A percentile compares a stretch with the other conserved stretches of the same genome.
Conservation (phyloP, 2,797 vertebrate genomes). For the Halcyon smyrnensis region DNA sequence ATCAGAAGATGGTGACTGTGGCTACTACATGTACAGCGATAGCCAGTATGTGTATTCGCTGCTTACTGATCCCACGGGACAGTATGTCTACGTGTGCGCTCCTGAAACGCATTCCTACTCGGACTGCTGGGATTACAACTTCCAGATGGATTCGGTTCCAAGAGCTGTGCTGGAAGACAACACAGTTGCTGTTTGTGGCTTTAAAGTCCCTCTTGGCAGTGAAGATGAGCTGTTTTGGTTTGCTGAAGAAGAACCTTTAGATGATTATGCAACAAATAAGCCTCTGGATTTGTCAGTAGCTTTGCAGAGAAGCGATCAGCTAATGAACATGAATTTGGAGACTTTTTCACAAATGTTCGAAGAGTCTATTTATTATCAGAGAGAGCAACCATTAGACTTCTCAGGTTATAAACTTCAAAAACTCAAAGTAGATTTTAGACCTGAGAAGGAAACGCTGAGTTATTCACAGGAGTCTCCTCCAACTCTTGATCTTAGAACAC, state of each 20-base stretch:
- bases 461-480: constrained; percentile 74
- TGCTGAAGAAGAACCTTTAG: constrained; percentile 81
- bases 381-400: constrained; percentile 86
- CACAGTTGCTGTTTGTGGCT: constrained; percentile 88
- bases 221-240: constrained; percentile 91
- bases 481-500: constrained; percentile 86
- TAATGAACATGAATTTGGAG: constrained; percentile 91
- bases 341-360: constrained; percentile 91
- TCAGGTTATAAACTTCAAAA: constrained; percentile 88
- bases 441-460: constrained; percentile 59
- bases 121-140: constrained; percentile 79
- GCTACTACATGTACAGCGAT: constrained; percentile 95
- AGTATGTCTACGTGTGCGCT: constrained; percentile 90
- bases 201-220: constrained; percentile 90
- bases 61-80: constrained; percentile 91
- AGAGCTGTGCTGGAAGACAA: constrained; percentile 82
- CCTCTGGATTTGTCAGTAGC: constrained; percentile 92
- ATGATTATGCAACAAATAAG: constrained; percentile 82
- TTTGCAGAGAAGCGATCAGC: constrained; percentile 87
- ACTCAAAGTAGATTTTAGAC: constrained; percentile 84
- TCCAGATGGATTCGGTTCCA: constrained; percentile 75
- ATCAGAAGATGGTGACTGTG: constrained; percentile 92
- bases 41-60: constrained; percentile 92
- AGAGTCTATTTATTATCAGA: constrained; percentile 85
- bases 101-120: constrained; percentile 79